Evolutionary conservation across 2,888 invertebrate species (phyloP).

Genomic region (Fragum fragum): DNA sequence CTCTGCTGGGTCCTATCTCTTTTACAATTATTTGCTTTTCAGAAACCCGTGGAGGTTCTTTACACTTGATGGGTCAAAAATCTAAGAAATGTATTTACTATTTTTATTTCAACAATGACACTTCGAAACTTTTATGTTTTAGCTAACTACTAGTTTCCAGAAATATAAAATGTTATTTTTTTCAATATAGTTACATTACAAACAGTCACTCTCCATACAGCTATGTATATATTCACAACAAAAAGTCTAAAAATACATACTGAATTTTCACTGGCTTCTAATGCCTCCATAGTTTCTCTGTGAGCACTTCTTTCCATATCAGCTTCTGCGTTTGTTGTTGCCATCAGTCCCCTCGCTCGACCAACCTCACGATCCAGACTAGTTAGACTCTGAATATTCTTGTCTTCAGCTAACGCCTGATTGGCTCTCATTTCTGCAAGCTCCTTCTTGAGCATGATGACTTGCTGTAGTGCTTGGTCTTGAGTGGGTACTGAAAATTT

Average conservation of each 20-base stretch:
- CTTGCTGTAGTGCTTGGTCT: slow-evolving; percentile 86
- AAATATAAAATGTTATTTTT: too few species aligned
- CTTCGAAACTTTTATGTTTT: too few species aligned
- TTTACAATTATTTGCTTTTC: too few species aligned
- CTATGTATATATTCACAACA: too few species aligned
- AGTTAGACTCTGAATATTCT: slow-evolving; percentile 70
- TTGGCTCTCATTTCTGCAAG: slow-evolving; percentile 85
- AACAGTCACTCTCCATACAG: too few species aligned
- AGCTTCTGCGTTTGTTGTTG: slow-evolving; percentile 77
- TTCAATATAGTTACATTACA: too few species aligned
- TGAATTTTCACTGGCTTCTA: slow-evolving; percentile 85
- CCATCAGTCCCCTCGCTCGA: slow-evolving; percentile 78
- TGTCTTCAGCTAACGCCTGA: slow-evolving; percentile 80
- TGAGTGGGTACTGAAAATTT: slow-evolving; percentile 83
- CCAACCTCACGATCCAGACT: slow-evolving; percentile 81
- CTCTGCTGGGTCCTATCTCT: too few species aligned
- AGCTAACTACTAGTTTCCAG: too few species aligned
- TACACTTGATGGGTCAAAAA: too few species aligned
- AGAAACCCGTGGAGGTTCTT: too few species aligned
- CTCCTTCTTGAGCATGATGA: slow-evolving; percentile 86
- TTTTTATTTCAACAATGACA: too few species aligned
- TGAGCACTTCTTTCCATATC: slow-evolving; percentile 85
- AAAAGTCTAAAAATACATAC: slow-evolving; percentile 74
- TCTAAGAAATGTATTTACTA: too few species aligned
- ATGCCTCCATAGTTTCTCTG: slow-evolving; percentile 84